These are phyloP conservation scores for Chroicocephalus ridibundus DNA, from an alignment of 2,113 vertebrate genomes.

Conservation along the genomic window DNA sequence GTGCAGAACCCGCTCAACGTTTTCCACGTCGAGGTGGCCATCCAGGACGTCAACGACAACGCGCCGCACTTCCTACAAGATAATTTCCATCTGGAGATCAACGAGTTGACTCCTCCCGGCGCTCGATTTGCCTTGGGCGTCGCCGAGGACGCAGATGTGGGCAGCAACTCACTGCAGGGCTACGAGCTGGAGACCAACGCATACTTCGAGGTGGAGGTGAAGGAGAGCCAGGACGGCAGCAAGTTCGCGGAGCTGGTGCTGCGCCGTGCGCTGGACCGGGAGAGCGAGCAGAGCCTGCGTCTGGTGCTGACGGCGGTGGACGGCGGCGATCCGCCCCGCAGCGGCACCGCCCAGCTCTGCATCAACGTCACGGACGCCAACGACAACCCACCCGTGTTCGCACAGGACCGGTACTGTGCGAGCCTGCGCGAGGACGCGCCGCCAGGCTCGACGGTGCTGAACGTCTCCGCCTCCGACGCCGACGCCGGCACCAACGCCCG, in stretches of 20 bases:
- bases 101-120: slow-evolving; percentile 30
- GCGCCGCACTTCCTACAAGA: slow-evolving; percentile 23
- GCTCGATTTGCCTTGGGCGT: background rate
- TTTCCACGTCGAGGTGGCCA: background rate
- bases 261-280: slow-evolving; percentile 20
- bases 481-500: too few species aligned
- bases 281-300: background rate
- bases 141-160: slow-evolving; percentile 40
- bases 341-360: slow-evolving; percentile 48
- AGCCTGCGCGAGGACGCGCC: too few species aligned
- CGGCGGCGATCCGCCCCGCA: slow-evolving; percentile 37
- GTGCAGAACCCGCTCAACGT: too few species aligned
- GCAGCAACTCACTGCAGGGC: slow-evolving; percentile 65
- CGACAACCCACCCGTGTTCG: too few species aligned
- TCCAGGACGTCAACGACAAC: slow-evolving; percentile 65
- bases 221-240: slow-evolving; percentile 44
- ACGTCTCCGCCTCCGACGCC: background rate
- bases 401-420: slow-evolving; percentile 10
- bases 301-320: slow-evolving; percentile 58
- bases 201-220: slow-evolving; percentile 62
- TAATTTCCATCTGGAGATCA: slow-evolving; percentile 60
- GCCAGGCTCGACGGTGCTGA: too few species aligned
- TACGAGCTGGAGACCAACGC: slow-evolving; percentile 56
- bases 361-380: background rate
- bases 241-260: slow-evolving; percentile 68